phyloP scores from a whole-genome alignment of 1,140 invertebrate genomes.

The Drosophila nigrodunni region DNA sequence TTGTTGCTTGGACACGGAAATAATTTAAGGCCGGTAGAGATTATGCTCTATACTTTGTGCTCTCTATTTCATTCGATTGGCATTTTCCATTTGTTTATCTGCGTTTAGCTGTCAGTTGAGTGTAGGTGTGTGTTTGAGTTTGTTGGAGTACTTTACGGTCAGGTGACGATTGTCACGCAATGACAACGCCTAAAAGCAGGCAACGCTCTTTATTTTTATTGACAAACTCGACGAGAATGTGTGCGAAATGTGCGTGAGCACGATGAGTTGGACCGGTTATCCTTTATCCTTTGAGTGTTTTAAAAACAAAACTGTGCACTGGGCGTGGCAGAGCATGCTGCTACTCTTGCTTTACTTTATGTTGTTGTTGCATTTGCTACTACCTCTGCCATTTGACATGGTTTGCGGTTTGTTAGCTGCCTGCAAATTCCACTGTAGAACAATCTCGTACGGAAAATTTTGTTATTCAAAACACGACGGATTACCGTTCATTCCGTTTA shows the following conservation, averaged over 20 bases:
- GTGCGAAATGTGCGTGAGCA: constrained; percentile 71
- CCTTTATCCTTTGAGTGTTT: constrained; percentile 76
- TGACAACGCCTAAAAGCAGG: constrained; percentile 62
- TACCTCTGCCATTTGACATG: constrained; percentile 74
- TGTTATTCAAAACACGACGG: constrained; percentile 83
- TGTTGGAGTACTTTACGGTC: constrained; percentile 28
- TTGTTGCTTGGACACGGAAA: no score
- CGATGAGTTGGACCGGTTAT: constrained; percentile 45
- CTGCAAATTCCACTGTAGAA: constrained; percentile 68
- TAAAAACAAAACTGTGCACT: constrained; percentile 54
- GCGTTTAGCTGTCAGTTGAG: neutral
- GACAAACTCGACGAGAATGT: constrained; percentile 74
- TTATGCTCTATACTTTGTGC: neutral
- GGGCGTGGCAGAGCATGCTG: constrained; percentile 62
- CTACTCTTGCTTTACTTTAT: constrained; percentile 39
- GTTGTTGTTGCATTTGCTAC: constrained; percentile 62
- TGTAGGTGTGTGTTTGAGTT: constrained; percentile 2
- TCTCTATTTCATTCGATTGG: neutral
- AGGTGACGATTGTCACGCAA: constrained; percentile 78
- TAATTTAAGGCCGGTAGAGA: no score
- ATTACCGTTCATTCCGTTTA: constrained; percentile 82
- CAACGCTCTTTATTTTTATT: constrained; percentile 70
- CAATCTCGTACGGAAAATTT: constrained; percentile 77
- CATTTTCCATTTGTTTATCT: neutral
- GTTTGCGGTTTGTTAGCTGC: constrained; percentile 79